Evolutionary conservation across 2,888 invertebrate species (phyloP).

Genomic region (Mythimna albipuncta): DNA sequence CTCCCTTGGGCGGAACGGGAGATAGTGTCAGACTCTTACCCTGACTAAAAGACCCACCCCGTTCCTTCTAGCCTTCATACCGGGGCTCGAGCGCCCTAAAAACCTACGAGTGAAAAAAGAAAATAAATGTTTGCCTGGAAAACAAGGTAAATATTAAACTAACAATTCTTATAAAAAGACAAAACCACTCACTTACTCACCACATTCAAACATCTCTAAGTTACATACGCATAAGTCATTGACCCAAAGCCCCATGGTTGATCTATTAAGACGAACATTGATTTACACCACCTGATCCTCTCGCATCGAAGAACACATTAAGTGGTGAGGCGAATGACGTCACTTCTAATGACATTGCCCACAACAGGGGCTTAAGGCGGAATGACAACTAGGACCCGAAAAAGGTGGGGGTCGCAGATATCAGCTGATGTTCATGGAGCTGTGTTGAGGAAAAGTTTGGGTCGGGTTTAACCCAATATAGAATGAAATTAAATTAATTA

Average conservation of each 20-base stretch:
- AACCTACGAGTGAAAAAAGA: no score
- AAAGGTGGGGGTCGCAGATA: constrained; percentile 55
- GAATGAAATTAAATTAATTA: neutral
- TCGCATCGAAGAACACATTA: constrained; percentile 37
- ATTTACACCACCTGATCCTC: constrained; percentile 44
- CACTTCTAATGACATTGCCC: constrained; percentile 53
- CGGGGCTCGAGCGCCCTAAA: no score
- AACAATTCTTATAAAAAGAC: no score
- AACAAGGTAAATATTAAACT: no score
- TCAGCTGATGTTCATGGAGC: constrained; percentile 20
- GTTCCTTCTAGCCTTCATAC: no score
- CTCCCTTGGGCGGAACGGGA: no score
- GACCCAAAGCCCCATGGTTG: constrained; percentile 30
- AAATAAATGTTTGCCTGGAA: no score
- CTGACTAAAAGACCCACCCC: no score
- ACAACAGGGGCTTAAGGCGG: constrained; percentile 45
- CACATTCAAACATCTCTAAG: neutral
- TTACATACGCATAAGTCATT: constrained; percentile 8
- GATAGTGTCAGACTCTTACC: no score
- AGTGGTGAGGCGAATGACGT: constrained; percentile 45
- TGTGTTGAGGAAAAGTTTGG: constrained; percentile 27
- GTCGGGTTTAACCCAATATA: neutral
- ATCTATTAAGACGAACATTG: constrained; percentile 37
- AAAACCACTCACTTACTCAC: no score
- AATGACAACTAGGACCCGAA: constrained; percentile 46